phyloP scores from a whole-genome alignment of 2,113 vertebrate species.

The Pseudopipra pipra region DNA sequence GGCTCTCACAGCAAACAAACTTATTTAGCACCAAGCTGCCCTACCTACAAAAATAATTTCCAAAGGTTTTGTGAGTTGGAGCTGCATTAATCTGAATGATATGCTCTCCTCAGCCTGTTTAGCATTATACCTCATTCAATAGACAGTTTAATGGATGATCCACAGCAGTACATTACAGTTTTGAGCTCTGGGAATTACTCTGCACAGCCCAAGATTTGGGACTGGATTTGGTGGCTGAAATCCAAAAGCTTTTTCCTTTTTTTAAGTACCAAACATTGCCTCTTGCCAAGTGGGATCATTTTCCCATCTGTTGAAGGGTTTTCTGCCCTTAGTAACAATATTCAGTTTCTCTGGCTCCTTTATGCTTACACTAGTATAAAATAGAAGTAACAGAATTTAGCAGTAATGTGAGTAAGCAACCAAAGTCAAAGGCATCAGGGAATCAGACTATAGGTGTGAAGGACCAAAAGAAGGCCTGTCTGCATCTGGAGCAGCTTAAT shows the following conservation, averaged over 20 bases:
- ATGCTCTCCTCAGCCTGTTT: slow-evolving; percentile 63
- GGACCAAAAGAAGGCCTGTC: background rate
- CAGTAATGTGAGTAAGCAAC: background rate
- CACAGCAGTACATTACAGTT: slow-evolving; percentile 53
- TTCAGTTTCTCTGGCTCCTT: slow-evolving; percentile 33
- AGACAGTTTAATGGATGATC: slow-evolving; percentile 74
- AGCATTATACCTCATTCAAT: slow-evolving; percentile 69
- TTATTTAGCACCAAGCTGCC: slow-evolving; percentile 10
- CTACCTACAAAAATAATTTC: slow-evolving; percentile 26
- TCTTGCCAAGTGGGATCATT: slow-evolving; percentile 59
- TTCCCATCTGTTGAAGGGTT: slow-evolving; percentile 55
- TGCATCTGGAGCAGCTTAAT: background rate
- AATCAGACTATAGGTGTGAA: slow-evolving; percentile 7
- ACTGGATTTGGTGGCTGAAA: slow-evolving; percentile 55
- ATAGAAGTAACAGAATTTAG: slow-evolving; percentile 12
- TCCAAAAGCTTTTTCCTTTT: slow-evolving; percentile 55
- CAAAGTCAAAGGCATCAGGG: background rate
- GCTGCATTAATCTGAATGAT: slow-evolving; percentile 46
- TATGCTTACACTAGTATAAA: slow-evolving; percentile 8
- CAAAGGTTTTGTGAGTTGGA: slow-evolving; percentile 36
- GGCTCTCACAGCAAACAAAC: slow-evolving; percentile 28
- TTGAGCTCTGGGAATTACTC: slow-evolving; percentile 56
- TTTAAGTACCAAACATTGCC: slow-evolving; percentile 45
- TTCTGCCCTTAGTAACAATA: slow-evolving; percentile 45
- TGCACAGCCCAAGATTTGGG: slow-evolving; percentile 17